These are phyloP conservation scores for Neolamprologus modestus DNA, from an alignment of 2,113 vertebrate species.

Conservation along the genomic window DNA sequence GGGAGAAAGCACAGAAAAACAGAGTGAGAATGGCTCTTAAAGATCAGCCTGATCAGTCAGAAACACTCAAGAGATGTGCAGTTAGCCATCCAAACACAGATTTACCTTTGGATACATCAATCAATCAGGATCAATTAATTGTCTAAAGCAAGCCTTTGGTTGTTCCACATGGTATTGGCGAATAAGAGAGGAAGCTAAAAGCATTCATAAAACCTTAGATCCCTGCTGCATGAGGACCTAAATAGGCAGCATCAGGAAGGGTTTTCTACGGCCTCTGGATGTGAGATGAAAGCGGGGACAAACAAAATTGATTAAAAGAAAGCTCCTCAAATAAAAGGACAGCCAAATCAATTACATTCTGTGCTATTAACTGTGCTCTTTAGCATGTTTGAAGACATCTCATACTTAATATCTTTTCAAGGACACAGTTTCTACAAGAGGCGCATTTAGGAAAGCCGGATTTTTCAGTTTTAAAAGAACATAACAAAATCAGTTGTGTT, in stretches of 20 bases:
- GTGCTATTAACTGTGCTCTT: conserved; percentile 4
- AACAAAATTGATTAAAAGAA: conserved; percentile 38
- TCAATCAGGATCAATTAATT: conserved; percentile 43
- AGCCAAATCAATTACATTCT: conserved; percentile 32
- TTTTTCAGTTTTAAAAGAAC: not conserved
- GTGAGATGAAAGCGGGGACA: not conserved
- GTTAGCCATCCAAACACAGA: not conserved
- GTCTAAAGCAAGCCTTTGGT: conserved; percentile 9
- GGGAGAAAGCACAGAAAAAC: not conserved
- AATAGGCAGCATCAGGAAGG: not conserved
- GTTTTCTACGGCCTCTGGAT: not conserved
- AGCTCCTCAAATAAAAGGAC: conserved; percentile 17
- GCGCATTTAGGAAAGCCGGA: not conserved
- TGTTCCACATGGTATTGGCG: not conserved
- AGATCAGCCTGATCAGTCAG: not conserved
- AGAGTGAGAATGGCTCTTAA: not conserved
- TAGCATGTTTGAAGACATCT: not conserved
- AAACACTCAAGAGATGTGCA: not conserved
- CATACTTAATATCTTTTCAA: not conserved
- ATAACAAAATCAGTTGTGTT: not conserved
- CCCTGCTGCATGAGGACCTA: not conserved
- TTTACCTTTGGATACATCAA: conserved; percentile 8
- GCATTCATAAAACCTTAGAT: conserved; percentile 12
- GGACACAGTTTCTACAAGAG: not conserved
- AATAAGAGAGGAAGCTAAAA: conserved; percentile 12